Conservation (phyloP, 1,140 invertebrate species). For the Triops cancriformis region DNA sequence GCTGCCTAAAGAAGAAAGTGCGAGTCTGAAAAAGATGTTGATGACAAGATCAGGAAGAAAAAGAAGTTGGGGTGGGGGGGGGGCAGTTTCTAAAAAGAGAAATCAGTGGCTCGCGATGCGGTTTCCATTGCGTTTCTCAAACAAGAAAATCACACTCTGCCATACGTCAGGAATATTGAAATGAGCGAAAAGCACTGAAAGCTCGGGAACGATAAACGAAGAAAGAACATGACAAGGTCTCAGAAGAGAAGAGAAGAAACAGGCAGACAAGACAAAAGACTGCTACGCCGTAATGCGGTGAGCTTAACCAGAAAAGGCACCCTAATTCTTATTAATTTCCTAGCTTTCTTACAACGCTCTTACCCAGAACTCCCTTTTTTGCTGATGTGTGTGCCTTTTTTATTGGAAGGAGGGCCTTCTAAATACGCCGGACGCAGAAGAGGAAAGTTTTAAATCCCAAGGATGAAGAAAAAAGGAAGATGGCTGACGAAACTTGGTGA, state of each 20-base stretch:
- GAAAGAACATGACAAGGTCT: background rate
- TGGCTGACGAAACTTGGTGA: background rate
- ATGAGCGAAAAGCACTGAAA: background rate
- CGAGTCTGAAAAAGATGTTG: background rate
- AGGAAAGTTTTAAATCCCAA: background rate
- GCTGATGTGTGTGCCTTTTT: background rate
- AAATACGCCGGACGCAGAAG: background rate
- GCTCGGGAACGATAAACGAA: background rate
- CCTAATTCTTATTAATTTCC: constrained; percentile 11
- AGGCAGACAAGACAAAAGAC: background rate
- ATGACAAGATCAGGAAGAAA: background rate
- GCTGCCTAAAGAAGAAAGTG: background rate
- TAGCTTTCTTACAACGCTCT: background rate
- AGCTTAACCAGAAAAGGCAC: constrained; percentile 6
- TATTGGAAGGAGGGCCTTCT: background rate
- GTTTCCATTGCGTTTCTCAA: background rate
- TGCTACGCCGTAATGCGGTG: background rate
- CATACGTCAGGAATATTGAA: background rate
- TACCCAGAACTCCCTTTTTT: background rate
- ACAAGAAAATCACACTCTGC: background rate
- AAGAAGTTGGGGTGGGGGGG: background rate
- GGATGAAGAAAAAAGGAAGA: background rate
- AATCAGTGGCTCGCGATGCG: background rate
- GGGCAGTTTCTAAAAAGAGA: background rate
- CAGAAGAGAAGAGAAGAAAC: background rate